A percentile compares a stretch with the other conserved stretches of the same genome.
These are phyloP conservation scores for Melanerpes aurifrons DNA, from an alignment of 2,113 vertebrate species.

Conservation along the genomic window DNA sequence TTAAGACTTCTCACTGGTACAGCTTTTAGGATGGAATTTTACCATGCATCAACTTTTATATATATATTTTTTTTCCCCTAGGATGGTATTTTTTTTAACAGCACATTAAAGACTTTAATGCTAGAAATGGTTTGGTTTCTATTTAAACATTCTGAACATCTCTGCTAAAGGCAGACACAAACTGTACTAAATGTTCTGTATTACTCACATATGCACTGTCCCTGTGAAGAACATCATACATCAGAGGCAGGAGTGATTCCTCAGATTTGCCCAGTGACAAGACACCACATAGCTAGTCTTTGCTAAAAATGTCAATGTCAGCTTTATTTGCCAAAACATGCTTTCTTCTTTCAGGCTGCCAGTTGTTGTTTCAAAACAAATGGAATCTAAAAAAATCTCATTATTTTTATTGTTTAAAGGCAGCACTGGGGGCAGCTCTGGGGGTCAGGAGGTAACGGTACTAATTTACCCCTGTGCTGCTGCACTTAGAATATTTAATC, in stretches of 20 bases:
- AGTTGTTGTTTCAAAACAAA: constrained; percentile 70
- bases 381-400: constrained; percentile 58
- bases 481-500: constrained; percentile 70
- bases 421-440: constrained; percentile 11
- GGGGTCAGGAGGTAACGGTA: constrained; percentile 66
- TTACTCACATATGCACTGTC: constrained; percentile 7
- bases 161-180: constrained; percentile 31
- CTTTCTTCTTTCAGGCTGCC: constrained; percentile 62
- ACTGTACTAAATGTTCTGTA: constrained; percentile 47
- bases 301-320: constrained; percentile 72
- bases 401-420: constrained; percentile 74
- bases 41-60: neutral
- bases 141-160: constrained; percentile 51
- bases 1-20: neutral
- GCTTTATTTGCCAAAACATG: constrained; percentile 65
- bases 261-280: constrained; percentile 52
- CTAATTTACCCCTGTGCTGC: constrained; percentile 52
- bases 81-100: neutral
- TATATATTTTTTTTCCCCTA: neutral
- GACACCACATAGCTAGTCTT: constrained; percentile 36
- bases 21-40: constrained; percentile 7
- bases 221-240: constrained; percentile 28
- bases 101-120: neutral
- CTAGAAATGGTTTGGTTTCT: constrained; percentile 40
- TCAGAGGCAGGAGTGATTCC: constrained; percentile 31